Evolutionary conservation across 2,797 vertebrate genomes (phyloP).

Genomic region (Poecilia velifera): DNA sequence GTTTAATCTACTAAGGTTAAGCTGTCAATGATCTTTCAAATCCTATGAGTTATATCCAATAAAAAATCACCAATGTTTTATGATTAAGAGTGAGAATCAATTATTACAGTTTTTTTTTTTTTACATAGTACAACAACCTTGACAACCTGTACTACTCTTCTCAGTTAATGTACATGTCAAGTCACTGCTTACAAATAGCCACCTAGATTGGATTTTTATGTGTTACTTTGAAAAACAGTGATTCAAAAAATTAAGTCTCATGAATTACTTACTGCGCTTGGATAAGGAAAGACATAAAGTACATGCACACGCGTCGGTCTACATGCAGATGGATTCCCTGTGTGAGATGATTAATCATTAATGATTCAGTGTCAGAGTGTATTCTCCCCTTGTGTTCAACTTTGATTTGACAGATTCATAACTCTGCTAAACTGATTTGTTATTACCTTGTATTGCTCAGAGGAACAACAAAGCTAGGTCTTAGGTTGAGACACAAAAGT

Average conservation of each 20-base stretch:
- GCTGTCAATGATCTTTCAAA: conserved; percentile 31
- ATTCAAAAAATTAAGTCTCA: conserved; percentile 58
- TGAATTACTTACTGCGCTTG: conserved; percentile 22
- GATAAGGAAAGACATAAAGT: conserved; percentile 23
- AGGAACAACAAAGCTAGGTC: conserved; percentile 30
- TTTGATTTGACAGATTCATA: conserved; percentile 41
- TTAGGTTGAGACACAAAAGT: conserved; percentile 35
- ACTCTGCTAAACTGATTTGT: conserved; percentile 39
- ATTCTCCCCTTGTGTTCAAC: conserved; percentile 30
- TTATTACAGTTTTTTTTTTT: background rate
- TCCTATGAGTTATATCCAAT: conserved; percentile 26
- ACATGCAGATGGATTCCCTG: conserved; percentile 30
- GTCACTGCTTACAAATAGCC: background rate
- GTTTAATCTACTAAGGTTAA: conserved; percentile 6
- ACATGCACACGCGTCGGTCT: conserved; percentile 30
- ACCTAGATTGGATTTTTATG: conserved; percentile 24
- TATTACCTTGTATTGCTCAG: conserved; percentile 33
- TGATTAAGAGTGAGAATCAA: conserved; percentile 34
- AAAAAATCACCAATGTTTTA: conserved; percentile 41
- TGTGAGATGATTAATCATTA: conserved; percentile 53
- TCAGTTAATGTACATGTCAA: conserved; percentile 2
- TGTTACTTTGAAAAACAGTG: background rate
- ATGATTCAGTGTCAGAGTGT: conserved; percentile 36
- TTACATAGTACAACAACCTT: conserved; percentile 14
- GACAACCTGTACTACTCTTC: conserved; percentile 3